phyloP scores from a whole-genome alignment of 1,140 invertebrate species.

The Doryteuthis pealeii region DNA sequence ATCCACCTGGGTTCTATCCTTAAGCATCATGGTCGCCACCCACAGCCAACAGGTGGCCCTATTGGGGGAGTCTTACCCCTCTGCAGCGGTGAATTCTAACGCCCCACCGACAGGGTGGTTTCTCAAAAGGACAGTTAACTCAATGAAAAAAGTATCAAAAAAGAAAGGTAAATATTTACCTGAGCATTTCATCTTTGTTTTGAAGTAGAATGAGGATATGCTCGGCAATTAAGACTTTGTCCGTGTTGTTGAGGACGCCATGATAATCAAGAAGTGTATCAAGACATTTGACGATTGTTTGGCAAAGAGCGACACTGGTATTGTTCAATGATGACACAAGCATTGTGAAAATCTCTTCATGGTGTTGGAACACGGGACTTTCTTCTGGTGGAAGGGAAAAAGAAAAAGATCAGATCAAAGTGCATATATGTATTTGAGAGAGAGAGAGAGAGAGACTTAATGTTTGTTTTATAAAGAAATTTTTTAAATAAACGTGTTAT shows the following conservation, averaged over 20 bases:
- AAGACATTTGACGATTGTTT: not conserved
- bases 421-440: too few relatives aligned
- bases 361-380: conserved; percentile 3
- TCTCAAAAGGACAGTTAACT: too few relatives aligned
- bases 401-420: not conserved
- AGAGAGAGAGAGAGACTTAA: too few relatives aligned
- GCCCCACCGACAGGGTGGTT: too few relatives aligned
- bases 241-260: not conserved
- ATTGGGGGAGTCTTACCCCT: too few relatives aligned
- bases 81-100: too few relatives aligned
- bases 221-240: not conserved
- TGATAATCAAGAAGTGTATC: not conserved
- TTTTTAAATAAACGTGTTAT: too few relatives aligned
- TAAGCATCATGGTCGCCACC: too few relatives aligned
- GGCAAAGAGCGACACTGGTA: not conserved
- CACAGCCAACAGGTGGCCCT: too few relatives aligned
- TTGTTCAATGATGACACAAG: not conserved
- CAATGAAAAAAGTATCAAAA: too few relatives aligned
- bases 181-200: not conserved
- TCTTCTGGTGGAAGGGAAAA: not conserved
- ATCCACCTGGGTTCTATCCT: too few relatives aligned
- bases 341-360: not conserved
- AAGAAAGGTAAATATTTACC: not conserved
- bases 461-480: too few relatives aligned
- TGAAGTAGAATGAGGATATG: not conserved